These are phyloP conservation scores for Nebria ingens DNA, from an alignment of 1,140 invertebrate genomes.

Conservation along the genomic window DNA sequence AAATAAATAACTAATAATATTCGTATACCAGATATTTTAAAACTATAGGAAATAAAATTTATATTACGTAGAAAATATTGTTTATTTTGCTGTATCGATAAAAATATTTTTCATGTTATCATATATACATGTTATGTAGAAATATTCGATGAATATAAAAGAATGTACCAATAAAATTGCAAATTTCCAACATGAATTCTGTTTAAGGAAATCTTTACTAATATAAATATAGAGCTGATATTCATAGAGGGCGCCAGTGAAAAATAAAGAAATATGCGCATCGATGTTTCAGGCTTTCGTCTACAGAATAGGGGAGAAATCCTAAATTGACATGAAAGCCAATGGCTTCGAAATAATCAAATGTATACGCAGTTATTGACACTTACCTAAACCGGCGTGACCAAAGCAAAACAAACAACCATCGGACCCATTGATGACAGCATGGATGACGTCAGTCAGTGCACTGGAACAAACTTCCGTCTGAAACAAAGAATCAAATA, in stretches of 20 bases:
- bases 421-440: slow-evolving; percentile 87
- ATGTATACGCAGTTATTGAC: slow-evolving; percentile 7
- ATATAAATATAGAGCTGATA: background rate
- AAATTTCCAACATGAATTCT: background rate
- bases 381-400: slow-evolving; percentile 80
- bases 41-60: too few species aligned
- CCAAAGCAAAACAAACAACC: slow-evolving; percentile 89
- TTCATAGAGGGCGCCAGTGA: too few species aligned
- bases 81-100: too few species aligned
- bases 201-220: background rate
- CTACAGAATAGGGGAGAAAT: too few species aligned
- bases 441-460: slow-evolving; percentile 84
- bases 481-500: too few species aligned
- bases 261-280: too few species aligned
- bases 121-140: background rate
- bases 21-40: too few species aligned
- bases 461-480: slow-evolving; percentile 82
- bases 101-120: background rate
- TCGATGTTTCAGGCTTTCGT: too few species aligned
- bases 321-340: too few species aligned
- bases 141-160: background rate
- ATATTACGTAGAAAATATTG: too few species aligned
- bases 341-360: background rate
- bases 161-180: background rate
- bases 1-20: too few species aligned